Evolutionary conservation across 2,113 vertebrate genomes (phyloP).

Genomic region (Silurus asotus): DNA sequence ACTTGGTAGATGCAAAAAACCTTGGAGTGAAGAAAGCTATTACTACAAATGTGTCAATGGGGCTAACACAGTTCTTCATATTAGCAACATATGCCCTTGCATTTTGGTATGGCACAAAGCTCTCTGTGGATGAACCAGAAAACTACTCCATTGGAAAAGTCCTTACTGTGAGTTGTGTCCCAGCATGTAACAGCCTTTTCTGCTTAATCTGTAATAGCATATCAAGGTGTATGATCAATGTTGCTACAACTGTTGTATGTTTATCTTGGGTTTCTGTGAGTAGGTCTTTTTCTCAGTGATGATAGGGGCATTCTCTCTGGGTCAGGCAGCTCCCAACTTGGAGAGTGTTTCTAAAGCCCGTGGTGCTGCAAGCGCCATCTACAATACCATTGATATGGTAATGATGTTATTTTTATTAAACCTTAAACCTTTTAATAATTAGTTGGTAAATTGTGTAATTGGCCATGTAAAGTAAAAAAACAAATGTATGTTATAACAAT

Average conservation of each 20-base stretch:
- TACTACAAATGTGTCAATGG: slow-evolving; percentile 72
- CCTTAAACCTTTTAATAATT: neutral
- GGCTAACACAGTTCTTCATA: slow-evolving; percentile 75
- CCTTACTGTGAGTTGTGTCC: slow-evolving; percentile 73
- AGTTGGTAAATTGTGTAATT: neutral
- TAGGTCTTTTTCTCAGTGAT: slow-evolving; percentile 81
- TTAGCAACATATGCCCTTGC: slow-evolving; percentile 79
- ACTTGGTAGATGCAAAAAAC: slow-evolving; percentile 71
- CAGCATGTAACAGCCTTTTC: neutral
- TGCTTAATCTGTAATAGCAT: neutral
- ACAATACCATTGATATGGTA: slow-evolving; percentile 79
- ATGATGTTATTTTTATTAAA: neutral
- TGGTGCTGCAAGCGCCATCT: slow-evolving; percentile 80
- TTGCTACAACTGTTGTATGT: no score
- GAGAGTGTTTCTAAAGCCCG: slow-evolving; percentile 77
- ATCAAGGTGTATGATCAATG: neutral
- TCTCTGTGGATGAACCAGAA: slow-evolving; percentile 68
- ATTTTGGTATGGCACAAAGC: slow-evolving; percentile 85
- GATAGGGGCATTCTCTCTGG: slow-evolving; percentile 73
- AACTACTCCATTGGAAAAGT: slow-evolving; percentile 76
- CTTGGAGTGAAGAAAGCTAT: slow-evolving; percentile 79
- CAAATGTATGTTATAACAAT: neutral
- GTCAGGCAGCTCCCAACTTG: slow-evolving; percentile 75
- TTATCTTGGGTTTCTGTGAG: neutral
- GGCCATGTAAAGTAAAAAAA: neutral